Conservation (phyloP, 2,113 vertebrate genomes). For the Lampris incognitus region DNA sequence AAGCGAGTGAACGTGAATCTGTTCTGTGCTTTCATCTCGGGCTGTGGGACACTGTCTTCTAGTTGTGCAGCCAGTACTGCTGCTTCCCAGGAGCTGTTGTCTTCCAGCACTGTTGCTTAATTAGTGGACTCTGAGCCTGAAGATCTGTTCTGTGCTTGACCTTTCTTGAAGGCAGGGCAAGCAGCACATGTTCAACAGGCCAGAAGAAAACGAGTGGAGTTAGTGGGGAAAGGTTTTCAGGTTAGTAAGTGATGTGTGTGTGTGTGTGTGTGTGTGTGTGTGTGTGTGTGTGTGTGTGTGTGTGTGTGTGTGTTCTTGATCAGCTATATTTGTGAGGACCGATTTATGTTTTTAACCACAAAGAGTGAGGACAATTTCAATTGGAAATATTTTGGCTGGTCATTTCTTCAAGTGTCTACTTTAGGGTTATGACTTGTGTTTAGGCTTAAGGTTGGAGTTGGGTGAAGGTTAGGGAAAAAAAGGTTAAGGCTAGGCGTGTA, state of each 20-base stretch:
- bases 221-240: slow-evolving; percentile 40
- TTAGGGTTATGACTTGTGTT: too few species aligned
- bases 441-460: too few species aligned
- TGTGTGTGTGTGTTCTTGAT: background rate
- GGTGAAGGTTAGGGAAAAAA: too few species aligned
- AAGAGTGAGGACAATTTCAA: too few species aligned
- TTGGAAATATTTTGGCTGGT: too few species aligned
- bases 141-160: slow-evolving; percentile 78
- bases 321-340: too few species aligned
- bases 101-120: slow-evolving; percentile 68
- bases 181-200: slow-evolving; percentile 72
- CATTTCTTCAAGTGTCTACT: too few species aligned
- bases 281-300: slow-evolving; percentile 10
- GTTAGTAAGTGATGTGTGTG: background rate
- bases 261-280: slow-evolving; percentile 20
- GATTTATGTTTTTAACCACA: too few species aligned
- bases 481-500: too few species aligned
- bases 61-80: slow-evolving; percentile 45
- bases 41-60: slow-evolving; percentile 64
- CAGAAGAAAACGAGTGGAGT: slow-evolving; percentile 69
- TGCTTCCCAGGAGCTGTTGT: slow-evolving; percentile 67
- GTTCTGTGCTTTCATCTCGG: slow-evolving; percentile 51
- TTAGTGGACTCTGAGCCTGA: slow-evolving; percentile 71
- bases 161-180: slow-evolving; percentile 77
- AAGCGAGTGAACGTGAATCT: slow-evolving; percentile 63